Evolutionary conservation across 2,113 vertebrate genomes (phyloP), one percentile per base, ranked within the genome.

Genomic region (Pluvialis apricaria): DNA sequence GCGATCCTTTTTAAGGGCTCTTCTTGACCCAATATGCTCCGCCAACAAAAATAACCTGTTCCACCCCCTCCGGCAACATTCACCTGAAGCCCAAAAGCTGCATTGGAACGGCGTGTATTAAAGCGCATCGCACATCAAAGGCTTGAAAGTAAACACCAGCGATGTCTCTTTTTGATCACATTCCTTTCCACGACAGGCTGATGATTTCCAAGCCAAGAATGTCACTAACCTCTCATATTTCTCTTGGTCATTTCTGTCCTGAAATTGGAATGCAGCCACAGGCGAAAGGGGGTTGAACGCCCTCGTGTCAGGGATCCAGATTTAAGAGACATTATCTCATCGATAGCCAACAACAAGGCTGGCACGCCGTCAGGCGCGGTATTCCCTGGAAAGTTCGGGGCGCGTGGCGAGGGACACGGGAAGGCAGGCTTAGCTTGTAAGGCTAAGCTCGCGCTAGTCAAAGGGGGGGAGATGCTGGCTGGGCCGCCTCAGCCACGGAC

Each of bases 281-380:
- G 47, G 90, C 47, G 4, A 15, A 8, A 57, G 42, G 69, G 94
- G 72, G 57, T 24, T 94, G 95, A 71, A 94, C 25, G 15, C 47
- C 58, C 78, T 94, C 22, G 32, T 97, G 97, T 97, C 97, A 96
- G 82, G 6, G 60, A 91, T 97, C 76, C 95, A 80, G 95, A 96
- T 90, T 95, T 89, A 90, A 97, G 97, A 98, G 97, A 96, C 97
- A n/a, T 98, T 96, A 98, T 96, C 97, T 98, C 98, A 97, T 93
- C 75, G 76, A 69, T 6, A 73, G 97, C 3, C 88, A 72, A 72
- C 97, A 95, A 34, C 91, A 66, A 66, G 94, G 94, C 79, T 34
- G 96, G 93, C 97, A 88, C 7, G 25, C 22, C 29, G 5, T 15
- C 76, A 34, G 94, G 86, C 34, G 4, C 5, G 15, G 64, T 40